Evolutionary conservation across 2,113 vertebrate genomes (phyloP).

Genomic region (Rafetus swinhoei): DNA sequence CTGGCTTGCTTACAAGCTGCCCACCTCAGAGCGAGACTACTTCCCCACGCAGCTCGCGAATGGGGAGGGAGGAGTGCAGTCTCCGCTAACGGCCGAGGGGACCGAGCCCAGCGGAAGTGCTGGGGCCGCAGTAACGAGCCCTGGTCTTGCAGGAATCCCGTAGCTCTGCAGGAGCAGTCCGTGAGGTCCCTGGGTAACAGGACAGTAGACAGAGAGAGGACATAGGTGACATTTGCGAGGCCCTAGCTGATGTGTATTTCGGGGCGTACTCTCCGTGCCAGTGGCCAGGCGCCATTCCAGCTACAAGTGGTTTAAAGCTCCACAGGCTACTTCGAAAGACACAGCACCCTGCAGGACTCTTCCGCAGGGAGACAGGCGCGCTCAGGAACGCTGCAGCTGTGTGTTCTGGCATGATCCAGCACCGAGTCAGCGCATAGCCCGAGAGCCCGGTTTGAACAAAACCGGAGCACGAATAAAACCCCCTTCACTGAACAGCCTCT

Average conservation of each 20-base stretch:
- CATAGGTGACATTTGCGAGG: accelerated
- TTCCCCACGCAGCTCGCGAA: accelerated
- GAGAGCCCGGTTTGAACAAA: constrained; percentile 62
- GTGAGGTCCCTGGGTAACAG: not conserved
- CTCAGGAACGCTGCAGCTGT: constrained; percentile 48
- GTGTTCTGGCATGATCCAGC: constrained; percentile 46
- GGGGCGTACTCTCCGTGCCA: not conserved
- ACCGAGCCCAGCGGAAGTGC: not conserved
- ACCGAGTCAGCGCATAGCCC: constrained; percentile 45
- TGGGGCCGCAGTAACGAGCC: accelerated
- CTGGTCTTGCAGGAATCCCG: not conserved
- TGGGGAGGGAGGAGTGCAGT: not conserved
- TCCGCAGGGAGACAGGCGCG: constrained; percentile 60
- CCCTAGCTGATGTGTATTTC: not conserved
- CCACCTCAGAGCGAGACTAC: accelerated
- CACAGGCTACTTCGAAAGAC: not conserved
- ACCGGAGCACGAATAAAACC: constrained; percentile 69
- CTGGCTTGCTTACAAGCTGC: not conserved
- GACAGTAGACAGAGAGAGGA: not conserved
- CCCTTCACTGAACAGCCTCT: constrained; percentile 62
- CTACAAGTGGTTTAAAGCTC: constrained; percentile 1
- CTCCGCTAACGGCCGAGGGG: not conserved
- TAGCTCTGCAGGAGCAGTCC: not conserved
- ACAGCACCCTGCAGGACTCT: not conserved
- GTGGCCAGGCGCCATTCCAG: not conserved